These are phyloP conservation scores for Myotis davidii DNA, from an alignment of 2,113 vertebrate species.

Conservation along the genomic window DNA sequence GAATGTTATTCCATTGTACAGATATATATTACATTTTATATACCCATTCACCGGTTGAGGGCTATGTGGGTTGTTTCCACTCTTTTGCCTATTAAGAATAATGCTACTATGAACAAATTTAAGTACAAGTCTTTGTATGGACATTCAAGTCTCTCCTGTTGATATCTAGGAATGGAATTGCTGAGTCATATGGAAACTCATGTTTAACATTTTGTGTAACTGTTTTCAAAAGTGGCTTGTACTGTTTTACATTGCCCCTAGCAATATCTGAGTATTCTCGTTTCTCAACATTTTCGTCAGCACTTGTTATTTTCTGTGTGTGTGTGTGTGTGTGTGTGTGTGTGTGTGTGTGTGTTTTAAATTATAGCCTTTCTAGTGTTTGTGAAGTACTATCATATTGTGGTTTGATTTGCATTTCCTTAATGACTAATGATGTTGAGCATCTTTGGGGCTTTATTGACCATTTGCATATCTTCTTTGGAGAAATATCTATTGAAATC, in stretches of 20 bases:
- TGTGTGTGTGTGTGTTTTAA: background rate
- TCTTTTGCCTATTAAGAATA: background rate
- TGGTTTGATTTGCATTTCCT: background rate
- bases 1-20: background rate
- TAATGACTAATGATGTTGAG: background rate
- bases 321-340: background rate
- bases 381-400: background rate
- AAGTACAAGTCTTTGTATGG: background rate
- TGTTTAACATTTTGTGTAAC: slow-evolving; percentile 1
- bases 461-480: background rate
- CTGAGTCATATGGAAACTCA: background rate
- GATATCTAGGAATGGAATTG: background rate
- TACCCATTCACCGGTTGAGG: background rate
- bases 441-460: slow-evolving; percentile 9
- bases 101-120: background rate
- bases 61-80: background rate
- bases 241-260: background rate
- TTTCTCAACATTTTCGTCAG: background rate
- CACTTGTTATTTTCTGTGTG: background rate
- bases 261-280: background rate
- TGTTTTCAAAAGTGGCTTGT: background rate
- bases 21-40: background rate
- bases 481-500: background rate
- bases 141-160: background rate
- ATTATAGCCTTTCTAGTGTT: background rate